phyloP scores from a whole-genome alignment of 2,113 vertebrate species.

The Rhea pennata region DNA sequence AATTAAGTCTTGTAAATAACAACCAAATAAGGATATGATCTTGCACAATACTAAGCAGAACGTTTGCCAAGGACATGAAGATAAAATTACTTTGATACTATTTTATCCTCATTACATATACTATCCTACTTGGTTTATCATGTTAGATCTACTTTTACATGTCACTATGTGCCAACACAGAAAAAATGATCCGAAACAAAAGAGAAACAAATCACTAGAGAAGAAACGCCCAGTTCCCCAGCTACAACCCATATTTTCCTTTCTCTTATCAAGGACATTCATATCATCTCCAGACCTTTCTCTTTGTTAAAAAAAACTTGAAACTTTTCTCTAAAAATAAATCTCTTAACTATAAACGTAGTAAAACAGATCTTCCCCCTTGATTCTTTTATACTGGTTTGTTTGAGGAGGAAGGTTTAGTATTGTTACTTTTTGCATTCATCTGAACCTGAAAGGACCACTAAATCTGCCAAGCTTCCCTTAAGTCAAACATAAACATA shows the following conservation, averaged over 20 bases:
- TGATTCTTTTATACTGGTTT: background rate
- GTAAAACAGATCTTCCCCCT: background rate
- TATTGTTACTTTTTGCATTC: background rate
- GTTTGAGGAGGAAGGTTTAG: background rate
- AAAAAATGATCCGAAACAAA: background rate
- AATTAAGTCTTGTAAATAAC: background rate
- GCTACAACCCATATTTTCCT: background rate
- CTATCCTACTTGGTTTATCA: background rate
- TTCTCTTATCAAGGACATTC: background rate
- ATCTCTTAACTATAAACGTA: background rate
- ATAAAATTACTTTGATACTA: background rate
- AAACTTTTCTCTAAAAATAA: background rate
- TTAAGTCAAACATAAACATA: background rate
- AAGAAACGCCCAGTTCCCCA: background rate
- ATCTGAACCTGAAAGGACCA: background rate
- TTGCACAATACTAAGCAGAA: background rate
- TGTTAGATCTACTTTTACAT: background rate
- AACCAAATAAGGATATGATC: background rate
- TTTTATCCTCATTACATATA: background rate
- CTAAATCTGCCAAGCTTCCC: background rate
- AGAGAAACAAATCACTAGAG: background rate
- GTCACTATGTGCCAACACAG: rapidly evolving
- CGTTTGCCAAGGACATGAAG: background rate
- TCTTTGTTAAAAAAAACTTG: background rate
- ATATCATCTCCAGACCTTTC: background rate